Base-by-base conservation (phyloP, 2,888 invertebrate genomes). In the Drosophila neutralis region DNA sequence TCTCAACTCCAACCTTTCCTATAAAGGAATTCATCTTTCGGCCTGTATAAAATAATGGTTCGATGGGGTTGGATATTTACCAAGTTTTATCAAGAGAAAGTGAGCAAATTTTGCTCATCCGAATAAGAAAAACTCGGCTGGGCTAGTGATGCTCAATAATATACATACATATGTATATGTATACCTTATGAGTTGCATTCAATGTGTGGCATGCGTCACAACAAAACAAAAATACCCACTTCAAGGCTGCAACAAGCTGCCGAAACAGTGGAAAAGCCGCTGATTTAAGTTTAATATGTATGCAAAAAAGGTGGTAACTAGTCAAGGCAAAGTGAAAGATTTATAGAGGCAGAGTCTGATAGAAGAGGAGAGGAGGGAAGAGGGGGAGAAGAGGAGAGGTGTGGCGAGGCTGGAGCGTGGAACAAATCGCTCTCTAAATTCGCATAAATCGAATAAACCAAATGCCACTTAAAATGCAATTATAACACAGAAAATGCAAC, bases 391-490 rank as follows among this genome's bases (percentile, higher is more conserved):
- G 10, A 3, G 49, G 36, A n/a, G 35, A 7, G 13, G 6, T 2
- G 63, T 24, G 48, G 15, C 4, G 6, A 13, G 64, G 18, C 38
- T 33, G n/a, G 33, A 18, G 49, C 36, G 24, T 64, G 27, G 48
- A 31, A 38, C 51, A 61, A 65, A 59, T 59, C 54, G 35, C 66
- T 40, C 38, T 18, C 56, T 21, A 10, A 60, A 45, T 38, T 24
- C 35, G 45, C 67, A 27, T 35, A 69, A 73, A 51, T 62, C 29
- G 53, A 51, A 52, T 53, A 69, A 60, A 53, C 65, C 66, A 78
- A 75, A 63, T 53, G 62, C 63, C 67, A 68, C 75, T 83, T 83
- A 81, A 81, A 81, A 81, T 78, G 78, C 78, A 81, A 81, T 81
- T 83, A 75, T 66, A 82, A 57, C 71, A 36, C 52, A 45, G 4